Conservation (phyloP, 2,888 invertebrate species). For the Lordiphosa fenestrarum region DNA sequence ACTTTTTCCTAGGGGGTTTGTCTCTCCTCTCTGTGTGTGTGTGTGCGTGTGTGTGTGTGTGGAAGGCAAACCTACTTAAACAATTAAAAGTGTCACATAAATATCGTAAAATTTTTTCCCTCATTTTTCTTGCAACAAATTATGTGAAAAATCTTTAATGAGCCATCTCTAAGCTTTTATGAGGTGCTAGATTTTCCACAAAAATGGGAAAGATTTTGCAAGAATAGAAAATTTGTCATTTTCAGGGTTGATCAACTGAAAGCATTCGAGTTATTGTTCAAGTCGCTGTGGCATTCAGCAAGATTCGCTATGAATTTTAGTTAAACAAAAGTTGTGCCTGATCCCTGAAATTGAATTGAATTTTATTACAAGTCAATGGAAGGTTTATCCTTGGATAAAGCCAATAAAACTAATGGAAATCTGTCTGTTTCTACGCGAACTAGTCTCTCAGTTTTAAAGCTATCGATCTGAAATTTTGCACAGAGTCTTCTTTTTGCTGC, state of each 20-base stretch:
- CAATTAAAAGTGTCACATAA: slow-evolving; percentile 73
- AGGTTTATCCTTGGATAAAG: too few relatives aligned
- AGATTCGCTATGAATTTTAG: too few relatives aligned
- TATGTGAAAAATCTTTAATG: slow-evolving; percentile 65
- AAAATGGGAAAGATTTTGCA: background rate
- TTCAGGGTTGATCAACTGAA: background rate
- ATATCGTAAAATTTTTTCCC: slow-evolving; percentile 58
- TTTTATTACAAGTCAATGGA: too few relatives aligned
- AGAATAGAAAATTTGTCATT: too few relatives aligned
- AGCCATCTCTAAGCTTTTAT: slow-evolving; percentile 30
- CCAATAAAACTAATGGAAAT: too few relatives aligned
- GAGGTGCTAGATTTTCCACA: slow-evolving; percentile 21
- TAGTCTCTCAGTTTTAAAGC: too few relatives aligned
- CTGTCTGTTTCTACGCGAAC: too few relatives aligned
- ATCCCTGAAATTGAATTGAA: too few relatives aligned
- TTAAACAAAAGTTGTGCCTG: too few relatives aligned
- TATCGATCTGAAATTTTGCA: too few relatives aligned
- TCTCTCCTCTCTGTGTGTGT: slow-evolving; percentile 7
- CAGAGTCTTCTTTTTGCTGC: too few relatives aligned
- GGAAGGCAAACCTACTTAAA: slow-evolving; percentile 57
- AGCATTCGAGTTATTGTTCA: slow-evolving; percentile 6
- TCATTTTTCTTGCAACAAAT: slow-evolving; percentile 53
- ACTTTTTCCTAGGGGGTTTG: slow-evolving; percentile 20
- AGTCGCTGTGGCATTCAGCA: background rate
- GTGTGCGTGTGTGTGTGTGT: background rate